These are phyloP conservation scores for Lepidonotus clava DNA, from an alignment of 2,888 invertebrate genomes.

Conservation along the genomic window DNA sequence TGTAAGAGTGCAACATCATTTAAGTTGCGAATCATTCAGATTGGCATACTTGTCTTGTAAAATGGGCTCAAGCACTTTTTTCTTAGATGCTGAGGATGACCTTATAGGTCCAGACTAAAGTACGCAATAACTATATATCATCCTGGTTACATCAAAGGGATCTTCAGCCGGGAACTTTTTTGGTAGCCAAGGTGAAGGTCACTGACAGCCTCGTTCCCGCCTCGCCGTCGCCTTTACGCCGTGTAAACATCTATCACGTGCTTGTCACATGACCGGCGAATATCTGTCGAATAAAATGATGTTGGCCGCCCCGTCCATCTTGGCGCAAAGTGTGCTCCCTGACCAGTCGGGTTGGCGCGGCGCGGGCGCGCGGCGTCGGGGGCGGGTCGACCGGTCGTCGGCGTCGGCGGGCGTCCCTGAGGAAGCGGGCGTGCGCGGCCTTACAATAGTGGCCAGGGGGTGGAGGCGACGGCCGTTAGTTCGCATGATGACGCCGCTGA, in stretches of 20 bases:
- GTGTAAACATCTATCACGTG: constrained; percentile 44
- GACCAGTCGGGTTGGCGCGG: background rate
- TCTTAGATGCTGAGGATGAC: too few relatives aligned
- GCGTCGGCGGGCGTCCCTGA: background rate
- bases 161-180: background rate
- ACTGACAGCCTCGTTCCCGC: constrained; percentile 40
- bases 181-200: constrained; percentile 50
- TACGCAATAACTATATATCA: constrained; percentile 46
- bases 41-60: too few relatives aligned
- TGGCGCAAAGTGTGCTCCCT: background rate
- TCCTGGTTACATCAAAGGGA: constrained; percentile 13
- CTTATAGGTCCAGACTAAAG: background rate
- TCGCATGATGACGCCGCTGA: constrained; percentile 47
- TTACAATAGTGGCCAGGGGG: constrained; percentile 10
- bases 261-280: constrained; percentile 40
- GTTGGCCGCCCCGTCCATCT: constrained; percentile 33
- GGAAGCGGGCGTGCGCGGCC: constrained; percentile 34
- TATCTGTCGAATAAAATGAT: constrained; percentile 45
- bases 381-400: constrained; percentile 22
- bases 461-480: constrained; percentile 25
- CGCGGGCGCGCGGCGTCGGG: background rate
- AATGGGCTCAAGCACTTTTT: too few relatives aligned
- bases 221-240: constrained; percentile 17
- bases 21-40: too few relatives aligned
- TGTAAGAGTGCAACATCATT: too few relatives aligned